Conservation (phyloP, 2,797 vertebrate species). For the Macroramphosus scolopax region DNA sequence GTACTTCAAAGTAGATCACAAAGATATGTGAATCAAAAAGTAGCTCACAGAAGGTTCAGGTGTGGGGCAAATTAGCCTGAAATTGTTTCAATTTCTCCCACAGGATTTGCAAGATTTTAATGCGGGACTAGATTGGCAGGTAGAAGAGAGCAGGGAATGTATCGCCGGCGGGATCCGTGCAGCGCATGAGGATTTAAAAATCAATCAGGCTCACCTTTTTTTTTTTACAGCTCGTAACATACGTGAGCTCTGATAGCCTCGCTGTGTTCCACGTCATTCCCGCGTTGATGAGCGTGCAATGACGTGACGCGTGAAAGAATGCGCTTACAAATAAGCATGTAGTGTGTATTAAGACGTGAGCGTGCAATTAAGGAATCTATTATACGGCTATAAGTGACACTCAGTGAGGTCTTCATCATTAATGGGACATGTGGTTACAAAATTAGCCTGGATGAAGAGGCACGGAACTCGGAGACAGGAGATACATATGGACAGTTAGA, state of each 20-base stretch:
- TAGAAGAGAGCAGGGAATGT: slow-evolving; percentile 47
- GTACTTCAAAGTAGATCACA: slow-evolving; percentile 65
- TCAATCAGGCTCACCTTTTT: slow-evolving; percentile 47
- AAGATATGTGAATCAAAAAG: slow-evolving; percentile 51
- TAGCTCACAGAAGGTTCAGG: slow-evolving; percentile 58
- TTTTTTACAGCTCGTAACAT: slow-evolving; percentile 34
- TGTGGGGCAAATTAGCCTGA: slow-evolving; percentile 64
- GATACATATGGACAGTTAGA: slow-evolving; percentile 7
- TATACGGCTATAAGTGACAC: too few species aligned
- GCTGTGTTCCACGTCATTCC: too few species aligned
- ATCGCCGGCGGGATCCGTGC: slow-evolving; percentile 49
- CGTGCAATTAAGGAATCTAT: too few species aligned
- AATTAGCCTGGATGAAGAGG: too few species aligned
- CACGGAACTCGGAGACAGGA: too few species aligned
- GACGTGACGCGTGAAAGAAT: too few species aligned
- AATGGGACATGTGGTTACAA: too few species aligned
- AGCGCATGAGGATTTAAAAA: slow-evolving; percentile 51
- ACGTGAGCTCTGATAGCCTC: slow-evolving; percentile 23
- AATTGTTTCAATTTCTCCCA: slow-evolving; percentile 66
- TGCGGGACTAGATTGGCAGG: slow-evolving; percentile 61
- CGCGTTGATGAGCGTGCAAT: too few species aligned
- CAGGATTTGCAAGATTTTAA: slow-evolving; percentile 58
- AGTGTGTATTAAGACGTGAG: slow-evolving; percentile 33
- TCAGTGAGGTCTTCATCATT: too few species aligned
- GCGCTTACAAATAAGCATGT: not conserved